Percentiles rank a stretch among this genome's conserved stretches.
These are phyloP conservation scores for Euproctis similis DNA, from an alignment of 2,888 invertebrate species.

Conservation along the genomic window DNA sequence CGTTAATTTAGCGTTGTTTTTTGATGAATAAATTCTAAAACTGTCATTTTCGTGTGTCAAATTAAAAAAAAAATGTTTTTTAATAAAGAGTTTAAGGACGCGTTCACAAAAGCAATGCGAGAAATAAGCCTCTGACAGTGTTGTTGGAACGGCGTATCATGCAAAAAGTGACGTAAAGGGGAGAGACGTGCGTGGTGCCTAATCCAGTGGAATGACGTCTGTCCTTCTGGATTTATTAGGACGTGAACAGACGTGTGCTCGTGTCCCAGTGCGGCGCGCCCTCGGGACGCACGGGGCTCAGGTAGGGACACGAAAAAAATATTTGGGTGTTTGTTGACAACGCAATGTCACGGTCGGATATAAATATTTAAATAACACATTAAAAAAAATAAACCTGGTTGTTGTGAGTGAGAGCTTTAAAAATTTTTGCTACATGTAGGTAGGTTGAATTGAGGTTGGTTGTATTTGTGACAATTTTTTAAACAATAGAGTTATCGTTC, in stretches of 20 bases:
- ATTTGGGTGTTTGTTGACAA: slow-evolving; percentile 65
- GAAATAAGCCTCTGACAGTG: slow-evolving; percentile 23
- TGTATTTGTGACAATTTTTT: too few relatives aligned
- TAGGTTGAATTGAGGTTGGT: too few relatives aligned
- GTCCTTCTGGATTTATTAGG: slow-evolving; percentile 60
- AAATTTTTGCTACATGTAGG: background rate
- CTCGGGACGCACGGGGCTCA: slow-evolving; percentile 29
- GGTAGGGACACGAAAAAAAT: slow-evolving; percentile 54
- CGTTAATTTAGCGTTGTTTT: too few relatives aligned
- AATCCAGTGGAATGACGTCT: slow-evolving; percentile 44
- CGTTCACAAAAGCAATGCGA: slow-evolving; percentile 14
- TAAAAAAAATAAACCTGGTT: slow-evolving; percentile 8
- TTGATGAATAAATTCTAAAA: too few relatives aligned
- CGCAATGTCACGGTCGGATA: slow-evolving; percentile 42
- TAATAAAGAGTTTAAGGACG: slow-evolving; percentile 12
- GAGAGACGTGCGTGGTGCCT: slow-evolving; percentile 35
- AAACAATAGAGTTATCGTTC: too few relatives aligned
- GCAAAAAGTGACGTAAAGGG: slow-evolving; percentile 31
- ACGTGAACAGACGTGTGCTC: slow-evolving; percentile 46
- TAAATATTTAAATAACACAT: slow-evolving; percentile 26
- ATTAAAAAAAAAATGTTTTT: slow-evolving; percentile 9
- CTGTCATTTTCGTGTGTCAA: too few relatives aligned
- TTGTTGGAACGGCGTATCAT: slow-evolving; percentile 23
- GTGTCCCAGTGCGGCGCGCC: slow-evolving; percentile 29
- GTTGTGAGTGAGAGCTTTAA: slow-evolving; percentile 7